phyloP scores from a whole-genome alignment of 92 coral and sea anemone genomes.

The Chrysogorgia sp. region DNA sequence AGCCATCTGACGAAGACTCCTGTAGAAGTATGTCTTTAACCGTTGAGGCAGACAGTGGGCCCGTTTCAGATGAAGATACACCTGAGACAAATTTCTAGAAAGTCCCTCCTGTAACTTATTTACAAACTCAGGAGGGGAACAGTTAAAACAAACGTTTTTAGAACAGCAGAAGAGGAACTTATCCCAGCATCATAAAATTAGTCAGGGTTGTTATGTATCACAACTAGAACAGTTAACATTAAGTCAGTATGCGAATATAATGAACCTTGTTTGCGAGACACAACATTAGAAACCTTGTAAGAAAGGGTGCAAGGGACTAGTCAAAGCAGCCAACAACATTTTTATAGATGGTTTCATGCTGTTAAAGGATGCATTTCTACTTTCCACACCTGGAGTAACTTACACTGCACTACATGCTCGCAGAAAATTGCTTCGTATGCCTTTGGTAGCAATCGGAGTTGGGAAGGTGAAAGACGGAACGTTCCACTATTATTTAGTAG shows the following conservation, averaged over 20 bases:
- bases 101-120: constrained; percentile 17
- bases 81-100: constrained; percentile 5
- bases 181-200: constrained; percentile 9
- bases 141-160: constrained; percentile 12
- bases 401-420: constrained; percentile 59
- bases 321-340: constrained; percentile 40
- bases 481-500: constrained; percentile 40
- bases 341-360: constrained; percentile 40
- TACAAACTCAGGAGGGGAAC: constrained; percentile 7
- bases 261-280: constrained; percentile 18
- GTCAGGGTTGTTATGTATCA: constrained; percentile 1
- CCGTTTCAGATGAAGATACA: background rate
- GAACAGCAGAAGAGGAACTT: constrained; percentile 20
- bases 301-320: constrained; percentile 47
- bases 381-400: constrained; percentile 55
- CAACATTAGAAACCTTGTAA: constrained; percentile 30
- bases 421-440: constrained; percentile 47
- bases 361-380: constrained; percentile 57
- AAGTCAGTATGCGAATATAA: constrained; percentile 4
- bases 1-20: background rate
- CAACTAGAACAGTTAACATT: constrained; percentile 6
- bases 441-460: constrained; percentile 52
- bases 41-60: background rate
- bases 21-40: no score
- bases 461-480: constrained; percentile 38